Conservation (phyloP, 2,113 vertebrate species). For the Cottus gobio region DNA sequence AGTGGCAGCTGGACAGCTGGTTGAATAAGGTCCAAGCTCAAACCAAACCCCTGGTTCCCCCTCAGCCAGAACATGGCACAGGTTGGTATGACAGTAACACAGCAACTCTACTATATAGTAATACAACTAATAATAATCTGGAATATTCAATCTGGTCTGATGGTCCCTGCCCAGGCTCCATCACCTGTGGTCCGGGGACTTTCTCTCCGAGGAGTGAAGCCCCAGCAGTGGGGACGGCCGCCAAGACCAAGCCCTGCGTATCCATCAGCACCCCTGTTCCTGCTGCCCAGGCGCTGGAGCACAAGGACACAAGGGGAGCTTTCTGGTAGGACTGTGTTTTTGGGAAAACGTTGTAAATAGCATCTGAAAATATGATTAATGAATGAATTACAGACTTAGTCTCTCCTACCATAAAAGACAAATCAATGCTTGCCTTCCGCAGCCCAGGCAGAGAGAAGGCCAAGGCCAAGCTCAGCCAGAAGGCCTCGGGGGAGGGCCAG, state of each 20-base stretch:
- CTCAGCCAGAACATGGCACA: slow-evolving; percentile 88
- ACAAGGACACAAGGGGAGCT: slow-evolving; percentile 66
- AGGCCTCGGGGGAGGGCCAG: slow-evolving; percentile 89
- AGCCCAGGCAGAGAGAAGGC: slow-evolving; percentile 91
- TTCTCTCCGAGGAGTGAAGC: slow-evolving; percentile 65
- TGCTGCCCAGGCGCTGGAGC: slow-evolving; percentile 57
- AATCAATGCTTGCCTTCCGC: slow-evolving; percentile 48
- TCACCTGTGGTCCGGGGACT: slow-evolving; percentile 64
- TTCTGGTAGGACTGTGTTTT: slow-evolving; percentile 60
- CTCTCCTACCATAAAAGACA: slow-evolving; percentile 2
- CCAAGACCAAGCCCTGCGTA: slow-evolving; percentile 85
- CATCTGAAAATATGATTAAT: background rate
- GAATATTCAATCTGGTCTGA: slow-evolving; percentile 11
- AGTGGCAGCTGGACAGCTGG: slow-evolving; percentile 98
- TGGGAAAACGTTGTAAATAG: background rate
- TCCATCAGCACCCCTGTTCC: slow-evolving; percentile 53
- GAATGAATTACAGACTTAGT: background rate
- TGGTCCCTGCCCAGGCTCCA: slow-evolving; percentile 62
- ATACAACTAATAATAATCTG: background rate
- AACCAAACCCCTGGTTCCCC: slow-evolving; percentile 91
- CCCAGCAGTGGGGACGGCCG: slow-evolving; percentile 66
- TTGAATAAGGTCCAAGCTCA: slow-evolving; percentile 96
- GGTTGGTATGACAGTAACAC: slow-evolving; percentile 65
- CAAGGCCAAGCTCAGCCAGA: slow-evolving; percentile 89
- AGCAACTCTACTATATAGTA: background rate